Evolutionary conservation across 2,113 vertebrate species (phyloP).

Genomic region (Redunca redunca): DNA sequence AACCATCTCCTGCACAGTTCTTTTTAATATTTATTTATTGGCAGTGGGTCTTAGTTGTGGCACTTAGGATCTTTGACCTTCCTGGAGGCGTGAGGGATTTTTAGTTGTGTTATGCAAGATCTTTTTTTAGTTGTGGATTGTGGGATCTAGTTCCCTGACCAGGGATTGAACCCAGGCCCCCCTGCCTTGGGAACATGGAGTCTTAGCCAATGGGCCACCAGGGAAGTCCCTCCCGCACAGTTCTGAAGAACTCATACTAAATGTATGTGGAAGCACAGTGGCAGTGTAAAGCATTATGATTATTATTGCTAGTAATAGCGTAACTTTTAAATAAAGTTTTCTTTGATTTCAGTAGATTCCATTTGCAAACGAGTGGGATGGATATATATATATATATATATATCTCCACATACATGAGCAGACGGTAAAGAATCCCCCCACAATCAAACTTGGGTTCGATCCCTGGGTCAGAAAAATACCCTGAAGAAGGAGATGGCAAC

Average conservation of each 20-base stretch:
- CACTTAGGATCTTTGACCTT: not conserved
- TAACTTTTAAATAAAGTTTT: not conserved
- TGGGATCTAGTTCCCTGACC: not conserved
- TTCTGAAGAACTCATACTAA: not conserved
- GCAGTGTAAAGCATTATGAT: not conserved
- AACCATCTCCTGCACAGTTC: not conserved
- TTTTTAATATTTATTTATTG: not conserved
- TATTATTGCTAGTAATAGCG: not conserved
- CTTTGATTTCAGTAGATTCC: slow-evolving; percentile 21
- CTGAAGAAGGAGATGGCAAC: not conserved
- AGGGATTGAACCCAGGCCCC: not conserved
- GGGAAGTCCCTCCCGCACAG: not conserved
- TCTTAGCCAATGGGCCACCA: not conserved
- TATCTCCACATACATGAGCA: not conserved
- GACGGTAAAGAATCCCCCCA: not conserved
- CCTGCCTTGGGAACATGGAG: not conserved
- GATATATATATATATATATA: not conserved
- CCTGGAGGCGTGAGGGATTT: not conserved
- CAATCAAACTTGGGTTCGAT: not conserved
- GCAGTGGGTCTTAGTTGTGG: not conserved
- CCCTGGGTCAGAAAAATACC: not conserved
- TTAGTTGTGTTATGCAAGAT: not conserved
- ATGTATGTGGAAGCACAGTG: not conserved
- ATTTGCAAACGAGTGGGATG: not conserved
- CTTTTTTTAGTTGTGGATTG: not conserved